phyloP scores from a whole-genome alignment of 2,113 vertebrate species.

The Leucosticte australis region DNA sequence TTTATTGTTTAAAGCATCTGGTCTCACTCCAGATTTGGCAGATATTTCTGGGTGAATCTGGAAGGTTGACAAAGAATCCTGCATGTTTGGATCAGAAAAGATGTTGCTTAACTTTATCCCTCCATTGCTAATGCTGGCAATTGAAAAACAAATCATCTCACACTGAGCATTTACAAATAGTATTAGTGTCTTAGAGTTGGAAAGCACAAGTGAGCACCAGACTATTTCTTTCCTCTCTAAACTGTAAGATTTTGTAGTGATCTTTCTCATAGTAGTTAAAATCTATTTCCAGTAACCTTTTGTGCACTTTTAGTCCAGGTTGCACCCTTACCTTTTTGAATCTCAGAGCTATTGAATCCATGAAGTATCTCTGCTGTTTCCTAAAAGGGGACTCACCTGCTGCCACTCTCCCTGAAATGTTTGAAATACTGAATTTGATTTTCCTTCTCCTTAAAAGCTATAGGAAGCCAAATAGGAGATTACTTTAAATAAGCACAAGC shows the following conservation, averaged over 20 bases:
- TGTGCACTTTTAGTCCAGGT: neutral
- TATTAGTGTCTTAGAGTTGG: neutral
- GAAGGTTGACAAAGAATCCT: neutral
- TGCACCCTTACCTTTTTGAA: neutral
- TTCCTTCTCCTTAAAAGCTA: neutral
- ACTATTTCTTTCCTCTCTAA: neutral
- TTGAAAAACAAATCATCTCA: neutral
- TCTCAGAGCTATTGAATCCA: rapidly evolving
- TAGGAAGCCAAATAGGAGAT: neutral
- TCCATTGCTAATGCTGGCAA: neutral
- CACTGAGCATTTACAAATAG: neutral
- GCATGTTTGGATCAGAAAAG: neutral
- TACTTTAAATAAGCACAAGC: neutral
- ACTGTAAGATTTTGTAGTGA: neutral
- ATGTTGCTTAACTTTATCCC: neutral
- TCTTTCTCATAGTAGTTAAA: neutral
- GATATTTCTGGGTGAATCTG: neutral
- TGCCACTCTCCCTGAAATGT: neutral
- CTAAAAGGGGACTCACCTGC: neutral
- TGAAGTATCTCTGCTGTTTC: neutral
- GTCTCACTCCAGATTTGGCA: neutral
- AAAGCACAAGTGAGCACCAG: neutral
- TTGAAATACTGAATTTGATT: neutral
- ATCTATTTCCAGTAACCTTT: neutral
- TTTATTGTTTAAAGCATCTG: neutral